Percentiles rank a stretch among this genome's conserved stretches.
These are phyloP conservation scores for Orius insidiosus DNA, from an alignment of 1,140 invertebrate genomes.

Conservation along the genomic window DNA sequence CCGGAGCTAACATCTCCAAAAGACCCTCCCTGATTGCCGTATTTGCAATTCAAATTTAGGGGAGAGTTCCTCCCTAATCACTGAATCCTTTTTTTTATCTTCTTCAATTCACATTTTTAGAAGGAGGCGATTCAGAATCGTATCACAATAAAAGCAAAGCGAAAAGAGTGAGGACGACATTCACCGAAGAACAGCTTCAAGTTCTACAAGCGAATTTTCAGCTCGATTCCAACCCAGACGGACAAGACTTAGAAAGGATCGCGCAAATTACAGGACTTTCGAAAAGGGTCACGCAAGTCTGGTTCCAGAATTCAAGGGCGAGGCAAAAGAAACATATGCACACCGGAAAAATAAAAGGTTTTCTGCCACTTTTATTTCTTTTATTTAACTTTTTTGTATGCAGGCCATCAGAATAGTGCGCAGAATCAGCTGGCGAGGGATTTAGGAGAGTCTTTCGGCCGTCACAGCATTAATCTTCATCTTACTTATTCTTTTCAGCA, in stretches of 20 bases:
- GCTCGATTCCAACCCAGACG: constrained; percentile 95
- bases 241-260: constrained; percentile 92
- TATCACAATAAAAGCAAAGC: constrained; percentile 83
- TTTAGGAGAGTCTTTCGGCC: constrained; percentile 32
- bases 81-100: neutral
- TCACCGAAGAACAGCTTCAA: constrained; percentile 94
- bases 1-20: too few species aligned
- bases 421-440: constrained; percentile 2
- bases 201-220: constrained; percentile 96
- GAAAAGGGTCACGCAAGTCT: constrained; percentile 97
- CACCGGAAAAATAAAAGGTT: constrained; percentile 55
- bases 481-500: constrained; percentile 69
- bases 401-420: neutral
- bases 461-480: constrained; percentile 59
- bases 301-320: constrained; percentile 97
- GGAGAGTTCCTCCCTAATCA: neutral
- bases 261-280: constrained; percentile 91
- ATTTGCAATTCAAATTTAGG: constrained; percentile 7
- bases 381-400: too few species aligned
- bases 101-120: constrained; percentile 27
- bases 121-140: constrained; percentile 67
- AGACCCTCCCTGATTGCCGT: neutral
- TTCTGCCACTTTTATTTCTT: too few species aligned
- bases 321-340: constrained; percentile 90
- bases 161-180: constrained; percentile 92